Percentiles rank a stretch among this genome's conserved stretches.
Conservation (phyloP, 2,888 invertebrate genomes). For the Agapostemon virescens region DNA sequence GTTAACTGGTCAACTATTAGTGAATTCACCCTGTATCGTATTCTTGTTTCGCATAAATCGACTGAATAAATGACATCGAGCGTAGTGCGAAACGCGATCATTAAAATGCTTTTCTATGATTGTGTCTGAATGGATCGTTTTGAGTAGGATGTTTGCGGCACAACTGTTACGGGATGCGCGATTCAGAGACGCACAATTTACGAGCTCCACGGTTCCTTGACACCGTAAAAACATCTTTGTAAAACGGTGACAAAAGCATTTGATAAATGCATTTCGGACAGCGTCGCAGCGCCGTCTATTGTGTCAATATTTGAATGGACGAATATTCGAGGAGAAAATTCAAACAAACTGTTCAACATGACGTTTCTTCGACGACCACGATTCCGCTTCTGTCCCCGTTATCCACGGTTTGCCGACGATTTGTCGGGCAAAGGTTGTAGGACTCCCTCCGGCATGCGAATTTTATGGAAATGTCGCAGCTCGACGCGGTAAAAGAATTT, state of each 20-base stretch:
- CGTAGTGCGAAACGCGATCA: neutral
- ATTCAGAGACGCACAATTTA: constrained; percentile 35
- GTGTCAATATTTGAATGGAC: constrained; percentile 57
- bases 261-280: constrained; percentile 52
- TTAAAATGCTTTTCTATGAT: constrained; percentile 25
- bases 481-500: constrained; percentile 23
- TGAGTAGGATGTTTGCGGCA: constrained; percentile 15
- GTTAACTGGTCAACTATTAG: too few relatives aligned
- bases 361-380: constrained; percentile 20
- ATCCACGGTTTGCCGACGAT: constrained; percentile 36
- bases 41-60: neutral
- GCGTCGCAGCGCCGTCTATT: constrained; percentile 39
- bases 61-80: neutral
- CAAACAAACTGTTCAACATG: constrained; percentile 26
- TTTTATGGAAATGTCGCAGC: constrained; percentile 23
- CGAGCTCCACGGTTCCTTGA: constrained; percentile 45
- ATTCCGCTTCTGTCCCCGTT: constrained; percentile 9
- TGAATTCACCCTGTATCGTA: too few relatives aligned
- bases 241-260: constrained; percentile 42
- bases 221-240: constrained; percentile 54
- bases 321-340: constrained; percentile 30
- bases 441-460: constrained; percentile 3
- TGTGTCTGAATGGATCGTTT: constrained; percentile 7
- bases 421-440: constrained; percentile 22
- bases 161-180: constrained; percentile 9